phyloP scores from a whole-genome alignment of 2,797 vertebrate species.

The Rhinophrynus dorsalis region DNA sequence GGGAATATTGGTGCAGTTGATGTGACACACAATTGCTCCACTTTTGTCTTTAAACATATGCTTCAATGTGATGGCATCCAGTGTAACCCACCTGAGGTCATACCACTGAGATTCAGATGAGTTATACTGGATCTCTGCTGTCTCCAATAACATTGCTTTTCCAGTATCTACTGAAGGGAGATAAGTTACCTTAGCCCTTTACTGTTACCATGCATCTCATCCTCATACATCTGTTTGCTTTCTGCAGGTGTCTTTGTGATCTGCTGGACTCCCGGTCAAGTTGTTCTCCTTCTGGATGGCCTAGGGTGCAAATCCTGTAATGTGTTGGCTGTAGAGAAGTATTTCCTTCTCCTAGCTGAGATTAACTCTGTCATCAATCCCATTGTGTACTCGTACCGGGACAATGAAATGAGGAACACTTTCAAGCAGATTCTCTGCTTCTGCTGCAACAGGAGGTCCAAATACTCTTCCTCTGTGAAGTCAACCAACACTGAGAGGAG shows the following conservation, averaged over 20 bases:
- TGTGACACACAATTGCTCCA: too few species aligned
- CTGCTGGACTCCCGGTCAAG: slow-evolving; percentile 92
- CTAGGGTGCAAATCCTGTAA: slow-evolving; percentile 67
- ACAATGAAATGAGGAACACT: slow-evolving; percentile 86
- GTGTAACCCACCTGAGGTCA: too few species aligned
- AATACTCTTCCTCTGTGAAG: slow-evolving; percentile 55
- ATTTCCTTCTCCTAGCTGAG: slow-evolving; percentile 87
- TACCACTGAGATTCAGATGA: too few species aligned
- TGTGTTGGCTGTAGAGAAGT: slow-evolving; percentile 83
- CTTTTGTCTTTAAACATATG: too few species aligned
- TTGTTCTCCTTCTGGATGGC: slow-evolving; percentile 87
- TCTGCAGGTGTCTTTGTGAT: slow-evolving; percentile 85
- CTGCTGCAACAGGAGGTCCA: slow-evolving; percentile 55
- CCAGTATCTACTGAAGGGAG: too few species aligned
- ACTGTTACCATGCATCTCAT: too few species aligned
- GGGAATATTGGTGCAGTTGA: too few species aligned
- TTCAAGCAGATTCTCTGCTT: slow-evolving; percentile 83
- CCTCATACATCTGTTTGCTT: too few species aligned
- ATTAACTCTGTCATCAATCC: slow-evolving; percentile 89
- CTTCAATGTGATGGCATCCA: too few species aligned
- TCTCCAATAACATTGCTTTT: too few species aligned
- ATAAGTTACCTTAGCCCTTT: too few species aligned
- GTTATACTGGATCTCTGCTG: too few species aligned
- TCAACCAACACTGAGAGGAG: slow-evolving; percentile 54
- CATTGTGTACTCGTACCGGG: slow-evolving; percentile 87